Percentiles rank a stretch among this genome's conserved stretches.
Evolutionary conservation across 2,113 vertebrate species (phyloP).

Genomic region (Tenebrosternarchus preto): DNA sequence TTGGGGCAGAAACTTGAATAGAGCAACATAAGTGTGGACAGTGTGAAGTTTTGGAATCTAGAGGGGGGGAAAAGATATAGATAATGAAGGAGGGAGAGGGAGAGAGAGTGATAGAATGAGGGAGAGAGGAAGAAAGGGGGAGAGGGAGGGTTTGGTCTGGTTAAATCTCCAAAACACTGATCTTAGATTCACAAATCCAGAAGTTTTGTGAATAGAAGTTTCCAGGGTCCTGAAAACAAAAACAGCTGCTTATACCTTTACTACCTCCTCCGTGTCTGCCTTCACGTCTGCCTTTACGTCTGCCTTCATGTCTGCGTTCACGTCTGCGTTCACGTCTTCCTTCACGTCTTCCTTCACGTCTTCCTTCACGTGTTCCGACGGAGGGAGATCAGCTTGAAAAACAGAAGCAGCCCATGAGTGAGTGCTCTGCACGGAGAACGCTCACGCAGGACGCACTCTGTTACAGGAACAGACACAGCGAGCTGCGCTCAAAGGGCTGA

Average conservation of each 20-base stretch:
- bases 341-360: too few species aligned
- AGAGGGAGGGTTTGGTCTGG: not conserved
- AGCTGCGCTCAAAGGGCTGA: not conserved
- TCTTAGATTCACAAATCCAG: too few species aligned
- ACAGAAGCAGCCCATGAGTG: not conserved
- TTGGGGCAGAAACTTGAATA: slow-evolving; percentile 90
- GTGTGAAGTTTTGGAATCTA: slow-evolving; percentile 73
- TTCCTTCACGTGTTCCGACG: slow-evolving; percentile 52
- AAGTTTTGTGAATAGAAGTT: too few species aligned
- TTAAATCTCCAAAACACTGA: too few species aligned
- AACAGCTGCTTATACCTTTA: slow-evolving; percentile 38
- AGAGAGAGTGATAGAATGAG: not conserved
- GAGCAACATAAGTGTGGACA: slow-evolving; percentile 88
- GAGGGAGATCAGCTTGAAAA: slow-evolving; percentile 54
- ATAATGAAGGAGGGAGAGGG: not conserved
- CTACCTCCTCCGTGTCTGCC: slow-evolving; percentile 60
- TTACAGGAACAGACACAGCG: not conserved
- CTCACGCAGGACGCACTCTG: not conserved
- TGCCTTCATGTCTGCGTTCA: slow-evolving; percentile 62
- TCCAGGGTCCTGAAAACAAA: not conserved
- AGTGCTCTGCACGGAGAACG: not conserved
- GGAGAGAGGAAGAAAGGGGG: too few species aligned
- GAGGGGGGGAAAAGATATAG: slow-evolving; percentile 31
- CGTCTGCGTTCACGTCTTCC: too few species aligned
- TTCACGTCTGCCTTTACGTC: slow-evolving; percentile 52